Percentiles rank a stretch among this genome's conserved stretches.
Evolutionary conservation across 1,140 invertebrate genomes (phyloP).

Genomic region (Aradophagus sp.): DNA sequence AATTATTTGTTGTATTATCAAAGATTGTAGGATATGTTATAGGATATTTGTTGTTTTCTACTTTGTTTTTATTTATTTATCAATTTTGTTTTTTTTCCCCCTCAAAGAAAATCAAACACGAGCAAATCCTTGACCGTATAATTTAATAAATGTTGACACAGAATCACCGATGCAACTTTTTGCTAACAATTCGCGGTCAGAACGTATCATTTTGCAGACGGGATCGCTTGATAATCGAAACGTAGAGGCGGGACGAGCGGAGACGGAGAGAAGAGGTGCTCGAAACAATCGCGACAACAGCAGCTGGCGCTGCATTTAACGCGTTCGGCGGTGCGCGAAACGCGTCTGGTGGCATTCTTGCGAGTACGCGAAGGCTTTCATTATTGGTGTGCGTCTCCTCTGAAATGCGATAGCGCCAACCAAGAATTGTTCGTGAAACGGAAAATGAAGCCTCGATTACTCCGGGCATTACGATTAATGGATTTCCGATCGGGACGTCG

Average conservation of each 20-base stretch:
- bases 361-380: slow-evolving; percentile 59
- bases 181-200: slow-evolving; percentile 44
- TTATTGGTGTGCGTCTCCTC: slow-evolving; percentile 55
- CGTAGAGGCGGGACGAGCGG: slow-evolving; percentile 45
- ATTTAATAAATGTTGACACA: slow-evolving; percentile 32
- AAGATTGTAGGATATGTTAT: too few relatives aligned
- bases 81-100: too few relatives aligned
- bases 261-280: slow-evolving; percentile 44
- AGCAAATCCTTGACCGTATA: too few relatives aligned
- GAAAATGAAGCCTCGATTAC: slow-evolving; percentile 45
- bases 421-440: slow-evolving; percentile 13
- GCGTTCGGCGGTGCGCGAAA: slow-evolving; percentile 67
- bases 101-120: neutral
- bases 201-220: slow-evolving; percentile 43
- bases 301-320: slow-evolving; percentile 65
- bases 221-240: slow-evolving; percentile 55
- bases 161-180: slow-evolving; percentile 37
- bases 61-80: too few relatives aligned
- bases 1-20: too few relatives aligned
- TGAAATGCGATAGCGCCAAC: slow-evolving; percentile 34
- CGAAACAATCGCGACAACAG: slow-evolving; percentile 59
- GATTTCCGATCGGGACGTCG: slow-evolving; percentile 9
- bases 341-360: slow-evolving; percentile 67
- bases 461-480: slow-evolving; percentile 12
- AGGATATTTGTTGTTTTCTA: too few relatives aligned